Evolutionary conservation across 2,888 invertebrate species (phyloP).

Genomic region (Malacosoma neustria): DNA sequence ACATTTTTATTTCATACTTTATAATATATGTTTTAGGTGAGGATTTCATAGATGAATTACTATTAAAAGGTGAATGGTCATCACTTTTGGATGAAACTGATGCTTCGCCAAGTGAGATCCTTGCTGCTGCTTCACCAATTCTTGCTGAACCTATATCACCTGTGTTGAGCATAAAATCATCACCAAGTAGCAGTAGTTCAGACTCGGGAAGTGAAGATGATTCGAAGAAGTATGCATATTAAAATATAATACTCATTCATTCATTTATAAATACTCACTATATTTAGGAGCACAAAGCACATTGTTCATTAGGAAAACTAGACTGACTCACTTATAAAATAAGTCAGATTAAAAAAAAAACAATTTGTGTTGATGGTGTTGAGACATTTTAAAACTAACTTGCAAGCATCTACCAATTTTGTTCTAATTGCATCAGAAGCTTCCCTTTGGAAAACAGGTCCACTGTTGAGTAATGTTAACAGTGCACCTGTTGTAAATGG

Average conservation of each 20-base stretch:
- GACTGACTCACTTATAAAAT: too few relatives aligned
- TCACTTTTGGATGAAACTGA: constrained; percentile 57
- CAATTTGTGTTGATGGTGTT: too few relatives aligned
- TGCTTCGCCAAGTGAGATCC: constrained; percentile 64
- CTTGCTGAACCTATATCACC: constrained; percentile 56
- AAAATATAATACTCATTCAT: background rate
- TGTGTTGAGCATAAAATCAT: constrained; percentile 46
- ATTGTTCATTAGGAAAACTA: too few relatives aligned
- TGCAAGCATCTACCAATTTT: too few relatives aligned
- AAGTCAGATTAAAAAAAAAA: too few relatives aligned
- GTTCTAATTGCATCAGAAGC: too few relatives aligned
- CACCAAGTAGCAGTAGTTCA: constrained; percentile 51
- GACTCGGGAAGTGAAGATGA: constrained; percentile 70
- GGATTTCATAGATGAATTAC: constrained; percentile 55
- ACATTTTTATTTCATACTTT: too few relatives aligned
- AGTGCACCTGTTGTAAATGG: too few relatives aligned
- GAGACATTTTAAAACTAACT: too few relatives aligned
- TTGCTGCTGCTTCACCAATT: constrained; percentile 59
- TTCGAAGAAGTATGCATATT: constrained; percentile 46
- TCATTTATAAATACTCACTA: background rate
- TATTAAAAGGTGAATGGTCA: constrained; percentile 57
- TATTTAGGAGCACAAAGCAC: too few relatives aligned
- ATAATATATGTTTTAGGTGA: constrained; percentile 51
- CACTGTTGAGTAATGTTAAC: too few relatives aligned
- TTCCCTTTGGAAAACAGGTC: too few relatives aligned